phyloP scores from a whole-genome alignment of 1,140 invertebrate species.

The Anoplophora glabripennis region DNA sequence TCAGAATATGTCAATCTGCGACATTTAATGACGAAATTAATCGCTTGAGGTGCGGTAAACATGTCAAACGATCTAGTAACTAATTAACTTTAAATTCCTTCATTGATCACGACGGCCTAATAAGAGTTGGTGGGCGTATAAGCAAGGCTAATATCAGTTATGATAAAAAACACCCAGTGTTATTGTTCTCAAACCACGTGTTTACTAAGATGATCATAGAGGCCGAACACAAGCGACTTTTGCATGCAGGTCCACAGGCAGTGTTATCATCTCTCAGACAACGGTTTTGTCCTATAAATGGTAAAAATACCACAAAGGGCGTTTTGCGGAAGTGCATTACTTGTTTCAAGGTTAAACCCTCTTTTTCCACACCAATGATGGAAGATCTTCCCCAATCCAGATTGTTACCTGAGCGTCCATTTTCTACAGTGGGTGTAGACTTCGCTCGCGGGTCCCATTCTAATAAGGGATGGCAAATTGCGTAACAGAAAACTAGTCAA shows the following conservation, averaged over 20 bases:
- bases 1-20: conserved; percentile 8
- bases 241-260: conserved; percentile 15
- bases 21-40: conserved; percentile 12
- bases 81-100: conserved; percentile 26
- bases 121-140: conserved; percentile 39
- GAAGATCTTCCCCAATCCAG: conserved; percentile 6
- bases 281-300: conserved; percentile 27
- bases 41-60: conserved; percentile 8
- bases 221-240: conserved; percentile 18
- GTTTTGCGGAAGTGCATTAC: conserved; percentile 19
- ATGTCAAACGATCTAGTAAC: conserved; percentile 9
- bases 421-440: conserved; percentile 37
- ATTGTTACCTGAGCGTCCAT: conserved; percentile 30
- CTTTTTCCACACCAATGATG: conserved; percentile 19
- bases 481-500: conserved; percentile 28
- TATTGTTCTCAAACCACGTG: conserved; percentile 22
- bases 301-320: conserved; percentile 22
- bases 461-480: conserved; percentile 10
- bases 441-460: conserved; percentile 42
- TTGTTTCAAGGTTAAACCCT: too few species aligned
- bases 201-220: conserved; percentile 23
- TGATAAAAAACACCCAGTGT: conserved; percentile 26
- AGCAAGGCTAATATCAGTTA: conserved; percentile 22
- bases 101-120: conserved; percentile 27
- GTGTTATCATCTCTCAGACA: conserved; percentile 16